Conservation (phyloP, 2,113 vertebrate species). For the pig (Sus scrofa) region DNA sequence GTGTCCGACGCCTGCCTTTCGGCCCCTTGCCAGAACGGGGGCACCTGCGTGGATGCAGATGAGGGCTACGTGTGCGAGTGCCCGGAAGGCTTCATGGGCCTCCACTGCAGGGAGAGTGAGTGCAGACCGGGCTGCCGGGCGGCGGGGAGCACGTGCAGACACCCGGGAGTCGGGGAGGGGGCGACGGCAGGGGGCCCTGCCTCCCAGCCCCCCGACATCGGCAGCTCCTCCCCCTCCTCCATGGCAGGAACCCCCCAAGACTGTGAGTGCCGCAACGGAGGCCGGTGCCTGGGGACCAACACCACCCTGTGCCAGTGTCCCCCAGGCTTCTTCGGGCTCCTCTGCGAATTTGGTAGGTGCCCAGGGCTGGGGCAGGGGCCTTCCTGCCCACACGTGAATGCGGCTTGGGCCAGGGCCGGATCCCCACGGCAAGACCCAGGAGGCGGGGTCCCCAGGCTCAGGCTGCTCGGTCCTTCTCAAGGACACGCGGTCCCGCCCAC, state of each 20-base stretch:
- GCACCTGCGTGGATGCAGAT: conserved; percentile 87
- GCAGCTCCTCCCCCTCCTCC: background rate
- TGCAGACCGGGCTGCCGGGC: conserved; percentile 51
- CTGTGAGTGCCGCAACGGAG: conserved; percentile 96
- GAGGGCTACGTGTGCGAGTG: conserved; percentile 93
- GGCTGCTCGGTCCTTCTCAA: background rate
- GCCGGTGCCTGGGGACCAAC: conserved; percentile 92
- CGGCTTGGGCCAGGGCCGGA: background rate
- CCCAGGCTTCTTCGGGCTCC: conserved; percentile 94
- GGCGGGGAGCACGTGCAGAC: rapidly evolving
- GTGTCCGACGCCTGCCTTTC: conserved; percentile 81
- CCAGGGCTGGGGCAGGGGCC: background rate
- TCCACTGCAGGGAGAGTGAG: conserved; percentile 92
- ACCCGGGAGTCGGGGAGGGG: rapidly evolving
- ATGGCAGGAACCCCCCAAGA: conserved; percentile 86
- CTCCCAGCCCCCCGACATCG: background rate
- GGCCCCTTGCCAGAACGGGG: conserved; percentile 87
- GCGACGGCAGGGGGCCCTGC: too few species aligned
- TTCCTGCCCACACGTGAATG: background rate
- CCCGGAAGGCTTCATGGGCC: conserved; percentile 90
- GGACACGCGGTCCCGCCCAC: background rate
- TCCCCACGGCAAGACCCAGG: background rate
- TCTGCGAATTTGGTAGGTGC: conserved; percentile 95
- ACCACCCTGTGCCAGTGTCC: conserved; percentile 94
- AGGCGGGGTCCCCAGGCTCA: background rate